Percentiles rank a stretch among this genome's conserved stretches.
phyloP scores from a whole-genome alignment of 2,113 vertebrate species.

The Panurus biarmicus region DNA sequence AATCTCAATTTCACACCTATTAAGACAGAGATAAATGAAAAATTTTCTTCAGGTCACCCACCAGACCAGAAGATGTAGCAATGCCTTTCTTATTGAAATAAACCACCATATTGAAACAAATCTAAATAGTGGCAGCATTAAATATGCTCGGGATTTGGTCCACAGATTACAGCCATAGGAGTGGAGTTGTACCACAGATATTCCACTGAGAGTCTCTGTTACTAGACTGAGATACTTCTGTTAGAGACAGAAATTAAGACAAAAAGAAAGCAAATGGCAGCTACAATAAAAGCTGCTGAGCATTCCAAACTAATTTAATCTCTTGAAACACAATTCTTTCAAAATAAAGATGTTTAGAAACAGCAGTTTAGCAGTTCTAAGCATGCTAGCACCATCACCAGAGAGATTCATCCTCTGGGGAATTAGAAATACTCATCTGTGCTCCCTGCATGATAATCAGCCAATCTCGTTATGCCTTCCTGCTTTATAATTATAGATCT shows the following conservation, averaged over 20 bases:
- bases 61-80: not conserved
- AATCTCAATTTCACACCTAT: not conserved
- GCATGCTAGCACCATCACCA: not conserved
- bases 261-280: not conserved
- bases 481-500: conserved; percentile 63
- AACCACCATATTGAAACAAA: not conserved
- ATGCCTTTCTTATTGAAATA: not conserved
- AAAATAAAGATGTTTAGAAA: conserved; percentile 41
- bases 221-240: not conserved
- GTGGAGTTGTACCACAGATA: not conserved
- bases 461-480: conserved; percentile 43
- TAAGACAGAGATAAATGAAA: not conserved
- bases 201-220: not conserved
- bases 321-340: not conserved
- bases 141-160: not conserved
- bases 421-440: conserved; percentile 26
- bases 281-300: not conserved
- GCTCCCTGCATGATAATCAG: conserved; percentile 21
- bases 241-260: not conserved
- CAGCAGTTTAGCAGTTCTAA: not conserved
- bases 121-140: not conserved
- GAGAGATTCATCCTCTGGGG: not conserved
- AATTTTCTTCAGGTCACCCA: not conserved
- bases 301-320: not conserved
- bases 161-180: not conserved